phyloP scores from a whole-genome alignment of 2,113 vertebrate genomes.

The Leiothrix lutea region DNA sequence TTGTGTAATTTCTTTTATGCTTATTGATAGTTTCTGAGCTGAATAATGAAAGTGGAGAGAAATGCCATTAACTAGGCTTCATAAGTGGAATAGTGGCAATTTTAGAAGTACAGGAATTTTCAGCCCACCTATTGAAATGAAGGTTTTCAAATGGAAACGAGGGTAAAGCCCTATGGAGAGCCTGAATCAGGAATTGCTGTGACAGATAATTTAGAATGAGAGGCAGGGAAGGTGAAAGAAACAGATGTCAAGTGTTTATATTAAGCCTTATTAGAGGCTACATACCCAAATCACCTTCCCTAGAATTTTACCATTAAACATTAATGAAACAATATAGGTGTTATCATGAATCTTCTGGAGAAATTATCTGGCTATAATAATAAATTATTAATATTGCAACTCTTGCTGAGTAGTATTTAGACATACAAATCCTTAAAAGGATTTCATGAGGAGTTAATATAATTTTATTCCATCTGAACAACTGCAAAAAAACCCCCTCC shows the following conservation, averaged over 20 bases:
- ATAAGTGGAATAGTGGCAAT: background rate
- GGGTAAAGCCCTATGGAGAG: background rate
- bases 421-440: background rate
- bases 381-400: background rate
- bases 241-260: background rate
- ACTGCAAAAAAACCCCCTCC: fast-evolving
- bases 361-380: background rate
- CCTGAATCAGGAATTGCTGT: background rate
- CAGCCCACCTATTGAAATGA: background rate
- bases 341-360: background rate
- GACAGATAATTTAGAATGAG: background rate
- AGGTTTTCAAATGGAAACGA: background rate
- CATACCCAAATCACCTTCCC: background rate
- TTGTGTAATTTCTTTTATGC: background rate
- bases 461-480: background rate
- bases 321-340: background rate
- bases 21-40: background rate
- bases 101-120: background rate
- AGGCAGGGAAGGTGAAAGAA: background rate
- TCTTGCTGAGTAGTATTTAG: background rate
- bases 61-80: background rate
- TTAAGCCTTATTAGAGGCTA: background rate
- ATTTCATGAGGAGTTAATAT: background rate
- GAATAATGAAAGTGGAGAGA: background rate
- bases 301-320: background rate